These are phyloP conservation scores for Drosophila paranaensis DNA, from an alignment of 2,888 invertebrate genomes.

Conservation along the genomic window DNA sequence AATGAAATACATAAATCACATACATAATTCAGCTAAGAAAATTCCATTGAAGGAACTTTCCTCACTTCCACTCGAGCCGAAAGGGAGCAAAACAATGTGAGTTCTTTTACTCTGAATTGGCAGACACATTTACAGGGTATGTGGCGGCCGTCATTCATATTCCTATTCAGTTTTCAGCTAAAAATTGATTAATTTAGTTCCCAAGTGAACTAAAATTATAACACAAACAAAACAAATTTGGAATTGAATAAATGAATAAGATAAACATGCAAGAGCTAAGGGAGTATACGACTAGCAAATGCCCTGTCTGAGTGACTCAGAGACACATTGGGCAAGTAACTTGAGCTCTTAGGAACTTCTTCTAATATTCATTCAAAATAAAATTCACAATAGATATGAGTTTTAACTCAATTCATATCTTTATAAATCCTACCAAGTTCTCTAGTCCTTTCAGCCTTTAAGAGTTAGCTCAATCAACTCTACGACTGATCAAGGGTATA, in stretches of 20 bases:
- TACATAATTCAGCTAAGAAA: constrained; percentile 36
- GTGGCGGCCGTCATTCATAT: not conserved
- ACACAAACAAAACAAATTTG: constrained; percentile 29
- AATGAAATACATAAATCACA: constrained; percentile 30
- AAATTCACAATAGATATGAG: too few relatives aligned
- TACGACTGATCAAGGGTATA: not conserved
- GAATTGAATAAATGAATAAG: constrained; percentile 4
- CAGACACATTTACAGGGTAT: not conserved
- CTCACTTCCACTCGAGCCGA: constrained; percentile 5
- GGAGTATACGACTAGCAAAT: constrained; percentile 1
- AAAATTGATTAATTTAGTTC: constrained; percentile 11
- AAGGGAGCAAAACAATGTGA: not conserved
- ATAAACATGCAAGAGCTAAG: not conserved
- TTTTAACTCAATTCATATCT: not conserved
- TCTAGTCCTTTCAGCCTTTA: too few relatives aligned
- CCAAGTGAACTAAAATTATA: constrained; percentile 6
- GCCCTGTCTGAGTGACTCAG: not conserved
- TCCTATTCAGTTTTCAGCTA: not conserved
- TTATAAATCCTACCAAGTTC: too few relatives aligned
- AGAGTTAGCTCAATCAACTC: too few relatives aligned
- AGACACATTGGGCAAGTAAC: too few relatives aligned
- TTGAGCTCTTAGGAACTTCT: too few relatives aligned
- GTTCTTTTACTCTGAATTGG: too few relatives aligned
- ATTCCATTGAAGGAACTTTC: constrained; percentile 23
- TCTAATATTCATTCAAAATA: too few relatives aligned